phyloP scores from a whole-genome alignment of 1,140 invertebrate species.

The Zophobas atratus region DNA sequence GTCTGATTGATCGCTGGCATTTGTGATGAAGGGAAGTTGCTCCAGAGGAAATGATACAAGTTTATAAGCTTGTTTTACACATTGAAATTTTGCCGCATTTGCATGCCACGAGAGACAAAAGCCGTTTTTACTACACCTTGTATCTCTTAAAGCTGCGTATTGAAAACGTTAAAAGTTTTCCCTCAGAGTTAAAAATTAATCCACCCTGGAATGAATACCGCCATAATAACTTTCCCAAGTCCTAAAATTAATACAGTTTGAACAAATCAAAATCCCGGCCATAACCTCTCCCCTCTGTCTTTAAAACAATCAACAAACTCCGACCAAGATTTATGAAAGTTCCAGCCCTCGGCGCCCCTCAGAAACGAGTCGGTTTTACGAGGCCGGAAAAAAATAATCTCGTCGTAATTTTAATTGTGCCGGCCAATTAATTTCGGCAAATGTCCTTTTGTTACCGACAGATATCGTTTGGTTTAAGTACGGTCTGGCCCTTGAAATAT shows the following conservation, averaged over 20 bases:
- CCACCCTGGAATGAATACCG: constrained; percentile 23
- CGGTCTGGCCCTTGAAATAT: constrained; percentile 1
- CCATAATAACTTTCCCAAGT: constrained; percentile 29
- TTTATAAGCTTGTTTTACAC: background rate
- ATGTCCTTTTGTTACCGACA: constrained; percentile 26
- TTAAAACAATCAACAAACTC: constrained; percentile 16
- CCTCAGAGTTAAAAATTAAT: constrained; percentile 19
- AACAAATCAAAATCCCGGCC: background rate
- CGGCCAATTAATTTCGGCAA: constrained; percentile 10
- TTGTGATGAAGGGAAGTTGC: background rate
- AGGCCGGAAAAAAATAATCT: constrained; percentile 13
- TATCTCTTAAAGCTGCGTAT: no score
- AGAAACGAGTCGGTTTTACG: constrained; percentile 2
- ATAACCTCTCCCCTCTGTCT: background rate
- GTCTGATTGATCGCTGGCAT: constrained; percentile 9
- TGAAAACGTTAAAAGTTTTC: background rate
- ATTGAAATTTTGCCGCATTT: no score
- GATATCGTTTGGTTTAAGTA: constrained; percentile 27
- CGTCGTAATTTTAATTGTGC: constrained; percentile 28
- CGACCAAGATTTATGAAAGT: constrained; percentile 2
- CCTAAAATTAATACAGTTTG: background rate
- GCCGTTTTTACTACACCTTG: no score
- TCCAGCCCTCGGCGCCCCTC: background rate
- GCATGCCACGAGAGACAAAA: no score
- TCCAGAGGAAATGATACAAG: background rate